Conservation (phyloP, 2,888 invertebrate species). For the Xiphydria camelus region DNA sequence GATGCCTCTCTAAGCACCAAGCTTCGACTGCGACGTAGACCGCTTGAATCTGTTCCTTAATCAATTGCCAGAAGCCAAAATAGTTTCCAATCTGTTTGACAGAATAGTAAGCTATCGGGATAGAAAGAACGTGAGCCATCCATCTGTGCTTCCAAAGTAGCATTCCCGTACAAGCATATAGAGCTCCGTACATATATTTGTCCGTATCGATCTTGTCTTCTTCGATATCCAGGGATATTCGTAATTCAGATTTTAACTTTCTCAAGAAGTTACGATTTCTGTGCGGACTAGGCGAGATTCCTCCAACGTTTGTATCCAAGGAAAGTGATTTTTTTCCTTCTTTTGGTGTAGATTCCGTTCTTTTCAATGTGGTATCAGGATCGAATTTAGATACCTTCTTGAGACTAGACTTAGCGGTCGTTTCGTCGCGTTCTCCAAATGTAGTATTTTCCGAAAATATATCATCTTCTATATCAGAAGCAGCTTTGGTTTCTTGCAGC, state of each 20-base stretch:
- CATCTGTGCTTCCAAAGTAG: constrained; percentile 86
- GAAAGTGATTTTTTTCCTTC: constrained; percentile 40
- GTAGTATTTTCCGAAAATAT: background rate
- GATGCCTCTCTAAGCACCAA: constrained; percentile 70
- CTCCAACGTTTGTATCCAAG: constrained; percentile 35
- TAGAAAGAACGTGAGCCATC: constrained; percentile 74
- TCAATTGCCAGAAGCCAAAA: constrained; percentile 57
- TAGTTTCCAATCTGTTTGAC: constrained; percentile 61
- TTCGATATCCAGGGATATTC: constrained; percentile 44
- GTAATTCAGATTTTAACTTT: constrained; percentile 44
- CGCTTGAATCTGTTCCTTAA: constrained; percentile 49
- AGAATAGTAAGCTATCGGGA: constrained; percentile 75
- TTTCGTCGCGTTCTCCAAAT: background rate
- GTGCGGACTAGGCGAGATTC: constrained; percentile 2
- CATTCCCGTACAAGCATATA: constrained; percentile 83
- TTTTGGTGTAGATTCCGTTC: background rate
- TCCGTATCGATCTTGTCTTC: constrained; percentile 46
- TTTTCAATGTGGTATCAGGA: too few relatives aligned
- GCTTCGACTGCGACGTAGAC: constrained; percentile 55
- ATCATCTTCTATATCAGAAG: background rate
- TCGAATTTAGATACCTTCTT: too few relatives aligned
- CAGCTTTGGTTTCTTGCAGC: background rate
- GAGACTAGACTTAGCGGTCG: too few relatives aligned
- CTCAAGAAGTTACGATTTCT: constrained; percentile 45
- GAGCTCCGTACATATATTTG: constrained; percentile 72